Evolutionary conservation across 2,797 vertebrate genomes (phyloP), one percentile per base, ranked within the genome.

Genomic region (Neostethus bicornis): DNA sequence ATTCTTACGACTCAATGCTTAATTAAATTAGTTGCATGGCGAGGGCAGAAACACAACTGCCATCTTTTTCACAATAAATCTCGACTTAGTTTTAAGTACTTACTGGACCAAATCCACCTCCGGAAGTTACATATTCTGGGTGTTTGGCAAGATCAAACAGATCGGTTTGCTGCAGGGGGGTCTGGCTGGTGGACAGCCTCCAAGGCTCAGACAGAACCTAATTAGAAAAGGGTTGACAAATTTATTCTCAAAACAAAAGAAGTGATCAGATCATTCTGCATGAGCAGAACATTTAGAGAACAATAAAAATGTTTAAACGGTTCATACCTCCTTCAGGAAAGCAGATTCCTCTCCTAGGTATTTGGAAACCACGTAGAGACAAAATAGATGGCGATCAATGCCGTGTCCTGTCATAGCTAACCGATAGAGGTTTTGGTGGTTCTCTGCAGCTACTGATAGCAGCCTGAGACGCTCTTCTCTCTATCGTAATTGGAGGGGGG

Each of bases 321-420:
- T 7, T 71, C 90, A 51, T 67, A 96, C 97, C 74, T 99, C 94
- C 79, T 95, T 97, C 17, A 99, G 94, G 87, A 98, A 99, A 28
- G 95, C 77, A 0, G 97, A 99, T 20, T 99, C 96, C 12, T 95
- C 94, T 2, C 92, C 96, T 3, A 99, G 92, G 63, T 99, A 99
- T 67, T 96, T 98, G 77, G 97, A 99, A 26, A 99, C 94, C 0
- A 99, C 92, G 0, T 99, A 99, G 4, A 99, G 95, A 75, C 97
- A 99, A 92, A 99, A 99, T 38, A 99, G 93, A 53, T 99, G 97
- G 12, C 97, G 96, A 70, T 99, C 97, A 4, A 99, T 96, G 53
- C 97, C 97, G 0, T 90, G 20, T 5, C 97, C 97, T 0, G 94
- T 96, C 96, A 99, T 99, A 4, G 97, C 94, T 0, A 95, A 76